phyloP scores from a whole-genome alignment of 2,888 invertebrate species.

The Mechanitis messenoides region DNA sequence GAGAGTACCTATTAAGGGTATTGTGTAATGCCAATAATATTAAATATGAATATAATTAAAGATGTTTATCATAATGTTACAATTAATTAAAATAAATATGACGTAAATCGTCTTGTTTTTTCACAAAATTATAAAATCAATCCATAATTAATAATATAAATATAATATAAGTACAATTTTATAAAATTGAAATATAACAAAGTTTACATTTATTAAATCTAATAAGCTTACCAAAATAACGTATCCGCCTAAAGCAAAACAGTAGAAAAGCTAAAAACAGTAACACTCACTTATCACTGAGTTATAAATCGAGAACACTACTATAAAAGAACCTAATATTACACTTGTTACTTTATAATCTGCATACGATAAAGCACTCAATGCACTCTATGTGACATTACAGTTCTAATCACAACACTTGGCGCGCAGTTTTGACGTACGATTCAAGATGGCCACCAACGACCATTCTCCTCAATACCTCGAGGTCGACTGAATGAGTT shows the following conservation, averaged over 20 bases:
- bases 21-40: slow-evolving; percentile 25
- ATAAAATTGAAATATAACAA: background rate
- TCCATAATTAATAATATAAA: slow-evolving; percentile 1
- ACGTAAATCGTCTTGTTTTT: background rate
- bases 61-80: no score
- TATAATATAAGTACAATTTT: background rate
- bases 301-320: slow-evolving; percentile 22
- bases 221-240: slow-evolving; percentile 31
- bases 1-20: slow-evolving; percentile 18
- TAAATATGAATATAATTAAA: background rate
- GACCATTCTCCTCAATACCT: slow-evolving; percentile 46
- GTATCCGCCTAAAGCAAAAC: slow-evolving; percentile 29
- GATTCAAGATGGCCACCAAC: slow-evolving; percentile 49
- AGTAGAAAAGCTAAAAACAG: slow-evolving; percentile 14
- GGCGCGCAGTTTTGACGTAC: slow-evolving; percentile 54
- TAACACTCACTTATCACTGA: slow-evolving; percentile 32
- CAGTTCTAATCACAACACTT: slow-evolving; percentile 32
- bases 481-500: slow-evolving; percentile 70
- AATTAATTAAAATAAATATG: no score
- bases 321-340: slow-evolving; percentile 11
- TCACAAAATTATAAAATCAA: background rate
- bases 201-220: slow-evolving; percentile 10
- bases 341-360: background rate
- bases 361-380: slow-evolving; percentile 23
- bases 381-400: slow-evolving; percentile 20